Evolutionary conservation across 2,888 invertebrate species (phyloP).

Genomic region (Phaedon cochleariae): DNA sequence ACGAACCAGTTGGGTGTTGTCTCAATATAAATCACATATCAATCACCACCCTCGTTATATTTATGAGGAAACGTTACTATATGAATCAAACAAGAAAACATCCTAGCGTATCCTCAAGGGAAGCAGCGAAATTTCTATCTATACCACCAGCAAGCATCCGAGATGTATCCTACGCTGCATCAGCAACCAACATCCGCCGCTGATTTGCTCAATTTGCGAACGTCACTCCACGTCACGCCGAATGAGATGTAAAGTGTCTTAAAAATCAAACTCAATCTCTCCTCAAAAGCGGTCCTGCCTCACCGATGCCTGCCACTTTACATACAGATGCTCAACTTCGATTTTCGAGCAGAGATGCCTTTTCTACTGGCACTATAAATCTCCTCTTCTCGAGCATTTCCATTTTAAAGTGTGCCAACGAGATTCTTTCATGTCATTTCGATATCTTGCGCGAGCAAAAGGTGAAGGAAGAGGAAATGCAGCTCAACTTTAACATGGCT

Average conservation of each 20-base stretch:
- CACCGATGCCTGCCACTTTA: slow-evolving; percentile 52
- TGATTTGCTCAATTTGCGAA: slow-evolving; percentile 62
- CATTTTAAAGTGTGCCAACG: slow-evolving; percentile 7
- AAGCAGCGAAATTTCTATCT: no score
- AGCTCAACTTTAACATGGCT: no score
- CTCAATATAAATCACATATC: no score
- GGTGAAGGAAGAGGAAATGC: no score
- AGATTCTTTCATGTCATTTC: neutral
- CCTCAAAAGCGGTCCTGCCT: slow-evolving; percentile 42
- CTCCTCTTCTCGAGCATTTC: slow-evolving; percentile 1
- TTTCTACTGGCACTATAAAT: slow-evolving; percentile 1
- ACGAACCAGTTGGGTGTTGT: no score
- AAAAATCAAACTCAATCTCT: slow-evolving; percentile 62
- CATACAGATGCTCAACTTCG: slow-evolving; percentile 43
- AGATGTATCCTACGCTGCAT: no score
- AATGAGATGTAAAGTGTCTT: slow-evolving; percentile 62
- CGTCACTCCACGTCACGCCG: slow-evolving; percentile 59
- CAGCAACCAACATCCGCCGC: no score
- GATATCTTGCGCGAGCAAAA: neutral
- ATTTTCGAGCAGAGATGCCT: slow-evolving; percentile 7
- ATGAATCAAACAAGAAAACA: no score
- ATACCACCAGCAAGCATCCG: no score
- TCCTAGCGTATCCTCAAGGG: no score
- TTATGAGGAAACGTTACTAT: no score
- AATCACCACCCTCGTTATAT: no score